phyloP scores from a whole-genome alignment of 2,888 invertebrate genomes.

The Drosophila kanekoi region DNA sequence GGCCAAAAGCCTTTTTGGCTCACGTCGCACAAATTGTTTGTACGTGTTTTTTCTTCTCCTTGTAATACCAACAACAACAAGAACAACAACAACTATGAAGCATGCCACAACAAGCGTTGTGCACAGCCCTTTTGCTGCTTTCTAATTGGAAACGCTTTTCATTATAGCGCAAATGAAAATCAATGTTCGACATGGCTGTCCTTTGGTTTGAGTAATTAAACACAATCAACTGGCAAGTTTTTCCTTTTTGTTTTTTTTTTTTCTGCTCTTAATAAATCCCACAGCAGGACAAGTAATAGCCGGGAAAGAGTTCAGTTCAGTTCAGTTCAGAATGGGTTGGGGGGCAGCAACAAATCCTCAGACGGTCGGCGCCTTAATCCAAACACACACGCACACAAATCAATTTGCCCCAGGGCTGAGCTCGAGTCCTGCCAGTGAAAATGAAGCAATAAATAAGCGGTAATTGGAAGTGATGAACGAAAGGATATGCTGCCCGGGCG shows the following conservation, averaged over 20 bases:
- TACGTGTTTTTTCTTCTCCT: conserved; percentile 63
- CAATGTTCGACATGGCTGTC: conserved; percentile 55
- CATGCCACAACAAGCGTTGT: conserved; percentile 8
- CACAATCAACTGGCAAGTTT: conserved; percentile 52
- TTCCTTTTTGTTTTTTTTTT: conserved; percentile 4
- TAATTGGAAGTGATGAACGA: conserved; percentile 79
- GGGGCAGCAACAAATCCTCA: conserved; percentile 41
- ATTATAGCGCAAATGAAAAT: conserved; percentile 60
- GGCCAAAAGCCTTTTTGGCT: conserved; percentile 37
- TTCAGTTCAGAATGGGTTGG: background rate
- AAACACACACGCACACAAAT: conserved; percentile 58
- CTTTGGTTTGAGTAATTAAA: conserved; percentile 77
- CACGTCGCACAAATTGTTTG: conserved; percentile 58
- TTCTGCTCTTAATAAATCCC: conserved; percentile 52
- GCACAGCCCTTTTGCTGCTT: conserved; percentile 36
- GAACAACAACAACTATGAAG: conserved; percentile 13
- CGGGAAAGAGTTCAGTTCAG: conserved; percentile 23
- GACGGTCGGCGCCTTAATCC: conserved; percentile 48
- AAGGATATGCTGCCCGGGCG: conserved; percentile 49
- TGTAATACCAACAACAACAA: conserved; percentile 24
- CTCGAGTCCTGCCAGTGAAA: conserved; percentile 37
- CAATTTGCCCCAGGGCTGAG: conserved; percentile 60
- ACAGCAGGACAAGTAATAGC: conserved; percentile 28
- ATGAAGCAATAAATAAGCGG: conserved; percentile 76
- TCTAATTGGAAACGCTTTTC: conserved; percentile 69